A percentile compares a stretch with the other conserved stretches of the same genome.
phyloP scores from a whole-genome alignment of 2,797 vertebrate species.

The Mormyrus hasselquistii region DNA sequence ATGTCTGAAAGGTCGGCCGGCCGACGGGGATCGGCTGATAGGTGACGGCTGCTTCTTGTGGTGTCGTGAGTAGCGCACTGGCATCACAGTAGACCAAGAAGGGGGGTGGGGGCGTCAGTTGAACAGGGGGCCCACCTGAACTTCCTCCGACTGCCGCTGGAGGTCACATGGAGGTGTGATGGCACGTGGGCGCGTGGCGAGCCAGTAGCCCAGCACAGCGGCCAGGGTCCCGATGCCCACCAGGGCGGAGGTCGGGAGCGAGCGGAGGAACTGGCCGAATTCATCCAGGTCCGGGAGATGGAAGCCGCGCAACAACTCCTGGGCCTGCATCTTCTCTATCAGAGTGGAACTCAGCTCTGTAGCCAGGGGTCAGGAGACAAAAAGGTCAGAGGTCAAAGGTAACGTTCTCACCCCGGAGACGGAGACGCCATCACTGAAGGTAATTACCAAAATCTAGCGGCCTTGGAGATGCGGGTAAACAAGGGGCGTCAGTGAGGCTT shows the following conservation, averaged over 20 bases:
- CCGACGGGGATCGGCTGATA: neutral
- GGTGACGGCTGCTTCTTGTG: neutral
- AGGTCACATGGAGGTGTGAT: conserved; percentile 84
- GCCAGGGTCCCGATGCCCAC: conserved; percentile 83
- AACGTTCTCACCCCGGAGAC: neutral
- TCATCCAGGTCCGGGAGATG: conserved; percentile 80
- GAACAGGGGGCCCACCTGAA: conserved; percentile 59
- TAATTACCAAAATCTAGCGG: neutral
- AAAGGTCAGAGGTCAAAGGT: neutral
- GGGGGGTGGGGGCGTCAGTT: neutral
- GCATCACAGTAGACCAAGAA: neutral
- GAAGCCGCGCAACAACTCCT: conserved; percentile 80
- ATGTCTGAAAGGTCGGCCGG: neutral
- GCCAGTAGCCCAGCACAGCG: conserved; percentile 84
- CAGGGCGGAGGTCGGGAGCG: conserved; percentile 78
- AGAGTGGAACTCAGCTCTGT: conserved; percentile 81
- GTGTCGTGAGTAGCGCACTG: neutral
- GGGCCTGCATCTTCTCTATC: conserved; percentile 91
- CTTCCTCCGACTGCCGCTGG: conserved; percentile 80
- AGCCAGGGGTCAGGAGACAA: neutral
- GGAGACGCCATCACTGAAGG: neutral
- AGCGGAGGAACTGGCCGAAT: conserved; percentile 78
- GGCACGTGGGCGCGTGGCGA: conserved; percentile 79
- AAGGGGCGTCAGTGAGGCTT: neutral
- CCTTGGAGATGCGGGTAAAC: neutral